A percentile compares a stretch with the other conserved stretches of the same genome.
phyloP scores from a whole-genome alignment of 2,888 invertebrate species.

The Spodoptera littoralis region DNA sequence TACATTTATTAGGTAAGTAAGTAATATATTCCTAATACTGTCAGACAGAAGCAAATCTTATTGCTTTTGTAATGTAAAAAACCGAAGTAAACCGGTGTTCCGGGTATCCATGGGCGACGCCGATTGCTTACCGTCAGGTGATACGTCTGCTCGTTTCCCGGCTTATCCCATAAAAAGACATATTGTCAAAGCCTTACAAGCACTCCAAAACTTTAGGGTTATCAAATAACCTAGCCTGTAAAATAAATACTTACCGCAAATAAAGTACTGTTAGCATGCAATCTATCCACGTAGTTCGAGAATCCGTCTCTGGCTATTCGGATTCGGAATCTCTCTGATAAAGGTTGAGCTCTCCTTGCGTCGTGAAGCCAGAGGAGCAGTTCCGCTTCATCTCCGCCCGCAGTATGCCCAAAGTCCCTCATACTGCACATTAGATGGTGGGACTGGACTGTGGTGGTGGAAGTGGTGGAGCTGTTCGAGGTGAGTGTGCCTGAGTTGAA shows the following conservation, averaged over 20 bases:
- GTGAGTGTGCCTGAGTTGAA: slow-evolving; percentile 83
- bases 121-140: too few species aligned
- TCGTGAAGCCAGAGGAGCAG: slow-evolving; percentile 96
- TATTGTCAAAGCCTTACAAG: too few species aligned
- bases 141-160: too few species aligned
- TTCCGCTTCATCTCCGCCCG: slow-evolving; percentile 97
- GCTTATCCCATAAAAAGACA: too few species aligned
- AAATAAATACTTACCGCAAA: slow-evolving; percentile 91
- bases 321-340: slow-evolving; percentile 97
- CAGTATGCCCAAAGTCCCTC: slow-evolving; percentile 95
- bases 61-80: too few species aligned
- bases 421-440: slow-evolving; percentile 93
- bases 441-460: slow-evolving; percentile 77
- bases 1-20: too few species aligned
- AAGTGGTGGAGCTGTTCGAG: slow-evolving; percentile 62
- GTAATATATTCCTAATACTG: too few species aligned
- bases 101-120: too few species aligned
- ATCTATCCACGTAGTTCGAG: slow-evolving; percentile 95
- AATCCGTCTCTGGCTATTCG: slow-evolving; percentile 96
- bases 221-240: too few species aligned
- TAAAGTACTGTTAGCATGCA: slow-evolving; percentile 96
- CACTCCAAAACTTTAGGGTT: too few species aligned
- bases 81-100: too few species aligned
- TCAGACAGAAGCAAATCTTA: too few species aligned
- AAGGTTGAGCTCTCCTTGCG: slow-evolving; percentile 92